A percentile compares a stretch with the other conserved stretches of the same genome.
Evolutionary conservation across 1,140 invertebrate species (phyloP).

Genomic region (Pseudomyrmex gracilis): DNA sequence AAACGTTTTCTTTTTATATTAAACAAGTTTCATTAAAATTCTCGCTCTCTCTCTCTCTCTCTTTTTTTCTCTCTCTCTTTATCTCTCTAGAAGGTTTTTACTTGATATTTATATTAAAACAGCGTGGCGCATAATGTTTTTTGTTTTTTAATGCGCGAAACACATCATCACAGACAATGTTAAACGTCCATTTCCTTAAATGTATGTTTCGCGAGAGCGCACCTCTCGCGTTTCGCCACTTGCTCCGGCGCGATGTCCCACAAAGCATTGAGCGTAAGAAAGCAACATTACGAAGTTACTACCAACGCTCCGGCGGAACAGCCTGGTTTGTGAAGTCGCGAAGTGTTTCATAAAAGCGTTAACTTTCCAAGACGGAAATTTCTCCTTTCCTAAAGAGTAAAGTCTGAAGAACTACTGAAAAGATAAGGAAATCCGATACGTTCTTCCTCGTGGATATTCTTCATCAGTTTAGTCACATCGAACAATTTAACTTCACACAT

Average conservation of each 20-base stretch:
- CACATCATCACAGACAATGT: constrained; percentile 1
- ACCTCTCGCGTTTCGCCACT: constrained; percentile 46
- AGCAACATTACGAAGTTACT: constrained; percentile 58
- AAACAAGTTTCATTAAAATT: no score
- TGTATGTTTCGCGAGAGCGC: constrained; percentile 28
- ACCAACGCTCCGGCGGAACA: constrained; percentile 13
- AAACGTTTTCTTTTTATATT: no score
- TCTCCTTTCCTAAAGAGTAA: constrained; percentile 42
- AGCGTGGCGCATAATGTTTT: background rate
- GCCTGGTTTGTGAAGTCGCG: constrained; percentile 40
- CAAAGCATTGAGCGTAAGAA: constrained; percentile 53
- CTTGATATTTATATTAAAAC: background rate
- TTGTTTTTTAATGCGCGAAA: constrained; percentile 1
- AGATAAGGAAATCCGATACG: constrained; percentile 12
- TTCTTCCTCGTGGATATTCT: no score
- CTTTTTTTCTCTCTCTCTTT: no score
- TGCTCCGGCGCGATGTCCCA: constrained; percentile 37
- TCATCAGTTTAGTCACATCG: no score
- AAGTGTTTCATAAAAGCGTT: constrained; percentile 55
- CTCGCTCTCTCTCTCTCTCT: no score
- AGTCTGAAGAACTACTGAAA: constrained; percentile 13
- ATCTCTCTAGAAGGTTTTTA: background rate
- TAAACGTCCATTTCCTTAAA: constrained; percentile 30
- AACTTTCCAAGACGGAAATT: constrained; percentile 54
- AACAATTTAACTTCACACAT: no score